A percentile compares a stretch with the other conserved stretches of the same genome.
Evolutionary conservation across 2,888 invertebrate genomes (phyloP).

Genomic region (Dryococelus australis): DNA sequence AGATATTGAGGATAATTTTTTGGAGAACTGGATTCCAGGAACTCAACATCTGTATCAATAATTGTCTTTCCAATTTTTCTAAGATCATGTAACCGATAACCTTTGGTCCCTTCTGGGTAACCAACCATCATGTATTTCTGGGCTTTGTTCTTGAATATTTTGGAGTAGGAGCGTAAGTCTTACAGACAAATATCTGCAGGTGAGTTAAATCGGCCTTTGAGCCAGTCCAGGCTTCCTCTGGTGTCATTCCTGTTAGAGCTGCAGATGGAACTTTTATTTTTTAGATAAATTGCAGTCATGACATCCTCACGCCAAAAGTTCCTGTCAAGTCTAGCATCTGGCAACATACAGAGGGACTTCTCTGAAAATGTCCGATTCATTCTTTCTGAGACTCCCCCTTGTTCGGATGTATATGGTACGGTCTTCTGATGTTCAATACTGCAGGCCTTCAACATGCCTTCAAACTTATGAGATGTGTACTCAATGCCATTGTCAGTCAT

Average conservation of each 20-base stretch:
- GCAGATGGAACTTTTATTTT: background rate
- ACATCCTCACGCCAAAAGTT: background rate
- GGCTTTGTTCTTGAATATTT: background rate
- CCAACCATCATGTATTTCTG: background rate
- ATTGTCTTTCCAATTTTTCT: background rate
- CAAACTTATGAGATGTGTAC: constrained; percentile 52
- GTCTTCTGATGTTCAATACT: constrained; percentile 55
- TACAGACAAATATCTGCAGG: background rate
- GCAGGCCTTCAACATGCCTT: constrained; percentile 51
- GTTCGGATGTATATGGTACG: constrained; percentile 56
- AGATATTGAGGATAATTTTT: background rate
- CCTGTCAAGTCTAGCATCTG: constrained; percentile 47
- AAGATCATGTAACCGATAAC: background rate
- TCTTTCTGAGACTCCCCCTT: constrained; percentile 55
- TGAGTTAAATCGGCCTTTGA: background rate
- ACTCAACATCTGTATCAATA: background rate
- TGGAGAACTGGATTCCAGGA: background rate
- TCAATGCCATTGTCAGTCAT: constrained; percentile 52
- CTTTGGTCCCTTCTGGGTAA: background rate
- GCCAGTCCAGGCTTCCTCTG: background rate
- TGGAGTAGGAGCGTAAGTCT: background rate
- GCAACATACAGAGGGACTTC: constrained; percentile 50
- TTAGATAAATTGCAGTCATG: background rate
- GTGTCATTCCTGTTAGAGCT: background rate
- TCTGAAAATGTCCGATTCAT: constrained; percentile 53